Evolutionary conservation across 2,113 vertebrate genomes (phyloP).

Genomic region (Pipra filicauda): DNA sequence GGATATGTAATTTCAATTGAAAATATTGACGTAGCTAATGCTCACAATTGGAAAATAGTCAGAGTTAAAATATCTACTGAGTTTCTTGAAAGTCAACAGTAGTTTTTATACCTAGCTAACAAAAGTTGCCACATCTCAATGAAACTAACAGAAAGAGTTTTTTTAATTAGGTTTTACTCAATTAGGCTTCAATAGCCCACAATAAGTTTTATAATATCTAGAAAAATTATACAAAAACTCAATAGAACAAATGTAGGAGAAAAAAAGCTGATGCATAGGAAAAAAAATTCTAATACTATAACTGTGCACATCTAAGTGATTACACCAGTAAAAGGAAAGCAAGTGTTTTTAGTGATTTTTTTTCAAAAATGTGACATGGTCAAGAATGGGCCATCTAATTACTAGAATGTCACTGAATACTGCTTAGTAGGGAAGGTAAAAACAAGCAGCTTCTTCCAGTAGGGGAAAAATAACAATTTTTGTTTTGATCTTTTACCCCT

Average conservation of each 20-base stretch:
- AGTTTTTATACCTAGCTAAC: not conserved
- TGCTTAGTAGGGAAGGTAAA: not conserved
- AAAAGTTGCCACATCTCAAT: not conserved
- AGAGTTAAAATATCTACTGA: not conserved
- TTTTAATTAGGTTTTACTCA: not conserved
- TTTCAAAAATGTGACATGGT: not conserved
- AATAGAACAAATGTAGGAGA: not conserved
- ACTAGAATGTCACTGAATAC: not conserved
- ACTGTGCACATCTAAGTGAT: not conserved
- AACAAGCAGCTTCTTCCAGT: not conserved
- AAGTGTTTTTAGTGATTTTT: not conserved
- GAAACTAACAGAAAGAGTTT: not conserved
- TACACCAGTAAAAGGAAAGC: not conserved
- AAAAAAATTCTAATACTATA: not conserved
- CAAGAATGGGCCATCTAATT: not conserved
- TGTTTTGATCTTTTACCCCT: not conserved
- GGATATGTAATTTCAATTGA: not conserved
- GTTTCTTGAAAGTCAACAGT: fast-evolving
- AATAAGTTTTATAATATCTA: not conserved
- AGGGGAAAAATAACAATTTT: not conserved
- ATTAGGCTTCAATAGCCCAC: not conserved
- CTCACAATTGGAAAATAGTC: not conserved
- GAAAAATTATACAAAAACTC: not conserved
- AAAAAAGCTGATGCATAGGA: not conserved
- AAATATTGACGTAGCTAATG: not conserved